A percentile compares a stretch with the other conserved stretches of the same genome.
phyloP scores from a whole-genome alignment of 2,113 vertebrate genomes.

The Calyptomena viridis region DNA sequence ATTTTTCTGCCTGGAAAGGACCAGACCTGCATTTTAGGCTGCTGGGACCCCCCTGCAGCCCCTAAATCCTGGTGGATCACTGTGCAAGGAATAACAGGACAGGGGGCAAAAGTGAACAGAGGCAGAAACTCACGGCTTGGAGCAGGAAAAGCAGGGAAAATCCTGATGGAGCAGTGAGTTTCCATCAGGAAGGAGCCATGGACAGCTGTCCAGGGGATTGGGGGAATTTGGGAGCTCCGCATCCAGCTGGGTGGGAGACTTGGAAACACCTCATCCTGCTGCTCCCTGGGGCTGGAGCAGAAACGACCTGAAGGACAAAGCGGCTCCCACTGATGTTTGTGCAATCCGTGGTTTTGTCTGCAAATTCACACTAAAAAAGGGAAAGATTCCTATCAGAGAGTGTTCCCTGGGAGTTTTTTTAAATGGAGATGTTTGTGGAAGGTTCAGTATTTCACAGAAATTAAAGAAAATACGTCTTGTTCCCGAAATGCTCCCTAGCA shows the following conservation, averaged over 20 bases:
- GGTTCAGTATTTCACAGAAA: not conserved
- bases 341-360: not conserved
- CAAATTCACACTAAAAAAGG: not conserved
- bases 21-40: not conserved
- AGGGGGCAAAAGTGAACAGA: not conserved
- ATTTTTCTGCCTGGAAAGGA: not conserved
- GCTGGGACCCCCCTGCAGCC: not conserved
- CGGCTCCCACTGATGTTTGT: not conserved
- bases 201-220: not conserved
- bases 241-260: not conserved
- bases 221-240: too few species aligned
- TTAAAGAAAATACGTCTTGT: constrained; percentile 1
- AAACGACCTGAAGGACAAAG: not conserved
- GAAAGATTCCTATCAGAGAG: not conserved
- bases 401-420: not conserved
- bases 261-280: not conserved
- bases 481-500: not conserved
- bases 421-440: not conserved
- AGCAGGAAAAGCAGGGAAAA: not conserved
- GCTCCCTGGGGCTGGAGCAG: not conserved
- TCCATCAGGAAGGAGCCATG: not conserved
- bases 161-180: not conserved
- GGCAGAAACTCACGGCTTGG: not conserved
- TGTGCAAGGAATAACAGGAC: not conserved
- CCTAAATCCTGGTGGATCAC: fast-evolving